Evolutionary conservation across 2,113 vertebrate species (phyloP).

Genomic region (Pomatostomus ruficeps): DNA sequence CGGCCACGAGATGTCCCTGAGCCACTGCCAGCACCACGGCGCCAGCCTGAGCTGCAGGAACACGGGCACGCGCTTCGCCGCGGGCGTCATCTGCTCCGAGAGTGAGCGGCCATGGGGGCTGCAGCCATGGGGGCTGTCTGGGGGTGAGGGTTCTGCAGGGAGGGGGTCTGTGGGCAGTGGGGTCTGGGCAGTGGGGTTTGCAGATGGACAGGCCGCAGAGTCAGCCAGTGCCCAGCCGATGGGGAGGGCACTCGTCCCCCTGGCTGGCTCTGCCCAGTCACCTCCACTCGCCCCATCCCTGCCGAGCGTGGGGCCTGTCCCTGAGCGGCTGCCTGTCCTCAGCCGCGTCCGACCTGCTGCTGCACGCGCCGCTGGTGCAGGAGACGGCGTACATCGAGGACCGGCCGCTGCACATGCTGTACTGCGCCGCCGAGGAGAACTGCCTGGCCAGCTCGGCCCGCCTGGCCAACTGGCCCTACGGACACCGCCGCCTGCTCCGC

Average conservation of each 20-base stretch:
- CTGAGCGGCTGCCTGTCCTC: not conserved
- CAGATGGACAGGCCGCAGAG: too few relatives aligned
- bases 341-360: conserved; percentile 92
- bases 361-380: conserved; percentile 88
- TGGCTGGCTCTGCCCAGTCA: fast-evolving
- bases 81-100: conserved; percentile 96
- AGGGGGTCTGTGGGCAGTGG: not conserved
- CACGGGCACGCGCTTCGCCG: conserved; percentile 80
- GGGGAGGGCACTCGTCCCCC: fast-evolving
- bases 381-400: conserved; percentile 96
- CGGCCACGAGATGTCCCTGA: conserved; percentile 85
- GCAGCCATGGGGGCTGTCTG: not conserved
- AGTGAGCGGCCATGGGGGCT: conserved; percentile 74
- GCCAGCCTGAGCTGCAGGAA: conserved; percentile 82
- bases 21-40: conserved; percentile 85
- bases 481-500: conserved; percentile 91
- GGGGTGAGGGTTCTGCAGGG: not conserved
- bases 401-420: conserved; percentile 94
- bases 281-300: not conserved
- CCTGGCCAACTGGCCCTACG: conserved; percentile 94
- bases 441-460: conserved; percentile 88
- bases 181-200: not conserved
- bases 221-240: fast-evolving
- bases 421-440: conserved; percentile 94
- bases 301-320: not conserved